Base-by-base conservation (phyloP, 2,113 vertebrate genomes). In the Prietella phreatophila region DNA sequence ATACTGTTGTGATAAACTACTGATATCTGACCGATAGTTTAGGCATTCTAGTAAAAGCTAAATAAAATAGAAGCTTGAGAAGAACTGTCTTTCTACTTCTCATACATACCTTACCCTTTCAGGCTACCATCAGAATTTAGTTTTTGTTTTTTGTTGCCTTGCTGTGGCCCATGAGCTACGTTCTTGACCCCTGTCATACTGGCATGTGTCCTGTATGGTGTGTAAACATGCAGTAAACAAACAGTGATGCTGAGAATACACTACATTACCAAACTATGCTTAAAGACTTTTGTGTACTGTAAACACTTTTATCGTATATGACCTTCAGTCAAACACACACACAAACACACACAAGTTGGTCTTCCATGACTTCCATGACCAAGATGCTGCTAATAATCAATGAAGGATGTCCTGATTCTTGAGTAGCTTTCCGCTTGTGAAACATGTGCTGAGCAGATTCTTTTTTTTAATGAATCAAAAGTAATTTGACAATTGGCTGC, bases 161-260 rank as follows among this genome's bases (percentile, higher is more conserved):
- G 33, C 14, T 56, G 30, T 22, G 76, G 69, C 69, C 63, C 14
- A 60, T 9, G 27, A 84, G 82, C 58, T 15, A 33, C 39, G 14
- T 80, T 82, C 53, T 83, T 88, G 88, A 87, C 85, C 90, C 69
- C 25, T 73, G 82, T 82, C 84, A 69, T 79, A 73, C 91, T 92
- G 91, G 92, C 92, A 91, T 93, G 92, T 92, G 91, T 92, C 91
- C 90, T 93, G 92, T 95, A 91, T 95, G 89, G 89, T 93, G 93
- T 95, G 93, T 94, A 95, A 95, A 95, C 93, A 95, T 53, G 75
- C 92, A 90, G 86, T 94, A 95, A 95, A 95, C 94, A 95, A 94
- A 94, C 94, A 94, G 85, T 91, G 92, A 92, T 93, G 92, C 91
- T 36, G 89, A 88, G 89, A 92, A 92, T 91, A 92, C 90, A 86